These are phyloP conservation scores for Campylomormyrus numenius DNA, from an alignment of 2,113 vertebrate genomes.

Conservation along the genomic window DNA sequence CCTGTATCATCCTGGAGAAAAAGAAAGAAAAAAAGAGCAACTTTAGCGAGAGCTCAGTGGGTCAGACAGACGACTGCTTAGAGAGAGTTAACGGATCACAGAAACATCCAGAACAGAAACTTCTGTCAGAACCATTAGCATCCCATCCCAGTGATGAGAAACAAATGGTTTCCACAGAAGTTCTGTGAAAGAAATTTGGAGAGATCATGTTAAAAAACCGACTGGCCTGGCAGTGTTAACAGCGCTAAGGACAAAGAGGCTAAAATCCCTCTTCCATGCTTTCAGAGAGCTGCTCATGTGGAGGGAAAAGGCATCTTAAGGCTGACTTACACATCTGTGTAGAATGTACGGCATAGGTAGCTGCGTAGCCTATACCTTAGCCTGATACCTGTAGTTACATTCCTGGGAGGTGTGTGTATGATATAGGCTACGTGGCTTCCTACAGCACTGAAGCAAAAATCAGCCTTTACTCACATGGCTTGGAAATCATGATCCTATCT, in stretches of 20 bases:
- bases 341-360: not conserved
- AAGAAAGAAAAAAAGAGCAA: not conserved
- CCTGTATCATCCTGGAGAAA: constrained; percentile 83
- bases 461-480: not conserved
- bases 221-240: not conserved
- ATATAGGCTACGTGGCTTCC: not conserved
- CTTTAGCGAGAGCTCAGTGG: not conserved
- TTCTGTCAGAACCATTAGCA: not conserved
- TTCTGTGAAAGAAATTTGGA: not conserved
- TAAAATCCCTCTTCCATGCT: not conserved
- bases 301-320: not conserved
- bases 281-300: not conserved
- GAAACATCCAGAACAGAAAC: not conserved
- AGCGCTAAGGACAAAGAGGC: not conserved
- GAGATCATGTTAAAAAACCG: not conserved
- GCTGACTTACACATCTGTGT: not conserved
- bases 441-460: not conserved
- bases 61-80: not conserved
- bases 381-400: not conserved
- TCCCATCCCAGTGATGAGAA: not conserved
- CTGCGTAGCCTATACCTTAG: not conserved
- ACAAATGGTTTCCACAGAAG: not conserved
- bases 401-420: not conserved
- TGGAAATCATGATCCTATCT: not conserved
- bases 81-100: not conserved